Base-by-base conservation (phyloP, 2,113 vertebrate species). In the Nymphicus hollandicus region DNA sequence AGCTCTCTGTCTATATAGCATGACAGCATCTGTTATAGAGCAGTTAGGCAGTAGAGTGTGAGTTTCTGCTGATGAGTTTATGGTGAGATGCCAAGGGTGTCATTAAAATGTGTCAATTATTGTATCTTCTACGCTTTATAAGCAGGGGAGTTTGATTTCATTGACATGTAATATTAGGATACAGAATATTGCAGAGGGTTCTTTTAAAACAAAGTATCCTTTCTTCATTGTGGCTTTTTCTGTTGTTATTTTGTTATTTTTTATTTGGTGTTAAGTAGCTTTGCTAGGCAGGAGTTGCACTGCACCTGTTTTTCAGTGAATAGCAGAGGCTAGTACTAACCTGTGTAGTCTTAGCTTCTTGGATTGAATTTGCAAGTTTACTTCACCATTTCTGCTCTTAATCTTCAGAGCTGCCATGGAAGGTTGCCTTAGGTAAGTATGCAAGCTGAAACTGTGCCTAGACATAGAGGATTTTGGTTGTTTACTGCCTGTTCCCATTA, bases 381-480 rank as follows among this genome's bases (percentile, higher is more conserved):
- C 56, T 53, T 96, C 83, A 93, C 76, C 79, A 39, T 96, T 93
- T 97, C 65, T 97, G 91, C 94, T 95, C 95, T 95, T 93, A 91
- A 96, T 58, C 95, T 95, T 97, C 73, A 93, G 95, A 95, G 91
- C 94, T 97, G 94, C 93, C 91, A 4, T 64, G 83, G 94, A 86
- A 95, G 53, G 27, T 92, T 95, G 69, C 71, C 56, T 70, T 89
- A 79, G 96, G 95, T 95, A 76, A 96, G 93, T 97, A 81, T 65
- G 39, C 27, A 84, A 72, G 64, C 77, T 74, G 65, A 46, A 78
- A 50, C 55, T 6, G 1, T 86, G 60, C 95, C 29, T 64, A 27
- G 79, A 52, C 92, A 25, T 81, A 2, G 47, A 93, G 96, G 92
- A 64, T 39, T 81, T 65, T 11, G 49, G 50, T 77, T 92, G 31